phyloP scores from a whole-genome alignment of 2,888 invertebrate species.

The Apamea crenata region DNA sequence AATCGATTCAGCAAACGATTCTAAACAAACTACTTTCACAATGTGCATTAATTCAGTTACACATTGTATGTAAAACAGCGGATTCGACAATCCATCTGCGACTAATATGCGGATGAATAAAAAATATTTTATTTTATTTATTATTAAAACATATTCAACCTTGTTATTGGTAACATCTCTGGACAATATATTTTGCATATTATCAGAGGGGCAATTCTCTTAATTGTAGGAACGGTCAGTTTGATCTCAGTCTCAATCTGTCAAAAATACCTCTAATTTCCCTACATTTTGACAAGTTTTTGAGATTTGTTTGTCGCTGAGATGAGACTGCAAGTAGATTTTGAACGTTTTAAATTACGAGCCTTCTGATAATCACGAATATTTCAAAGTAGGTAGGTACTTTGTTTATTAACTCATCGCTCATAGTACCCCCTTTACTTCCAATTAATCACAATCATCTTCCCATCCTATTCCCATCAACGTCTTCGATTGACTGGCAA shows the following conservation, averaged over 20 bases:
- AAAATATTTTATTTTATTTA: background rate
- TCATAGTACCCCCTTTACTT: background rate
- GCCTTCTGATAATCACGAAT: background rate
- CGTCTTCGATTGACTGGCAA: conserved; percentile 14
- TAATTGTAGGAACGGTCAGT: too few species aligned
- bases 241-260: too few species aligned
- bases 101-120: background rate
- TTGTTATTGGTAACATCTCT: background rate
- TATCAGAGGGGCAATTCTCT: too few species aligned
- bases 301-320: too few species aligned
- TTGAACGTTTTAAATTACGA: too few species aligned
- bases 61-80: background rate
- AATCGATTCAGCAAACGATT: too few species aligned
- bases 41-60: too few species aligned
- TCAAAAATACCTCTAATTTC: too few species aligned
- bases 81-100: background rate
- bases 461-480: background rate
- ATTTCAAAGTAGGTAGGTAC: background rate
- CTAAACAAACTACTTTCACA: too few species aligned
- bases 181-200: background rate
- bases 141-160: background rate
- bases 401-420: background rate
- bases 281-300: too few species aligned
- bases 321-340: too few species aligned
- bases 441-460: conserved; percentile 14